Evolutionary conservation across 2,797 vertebrate species (phyloP).

Genomic region (Peromyscus attwateri): DNA sequence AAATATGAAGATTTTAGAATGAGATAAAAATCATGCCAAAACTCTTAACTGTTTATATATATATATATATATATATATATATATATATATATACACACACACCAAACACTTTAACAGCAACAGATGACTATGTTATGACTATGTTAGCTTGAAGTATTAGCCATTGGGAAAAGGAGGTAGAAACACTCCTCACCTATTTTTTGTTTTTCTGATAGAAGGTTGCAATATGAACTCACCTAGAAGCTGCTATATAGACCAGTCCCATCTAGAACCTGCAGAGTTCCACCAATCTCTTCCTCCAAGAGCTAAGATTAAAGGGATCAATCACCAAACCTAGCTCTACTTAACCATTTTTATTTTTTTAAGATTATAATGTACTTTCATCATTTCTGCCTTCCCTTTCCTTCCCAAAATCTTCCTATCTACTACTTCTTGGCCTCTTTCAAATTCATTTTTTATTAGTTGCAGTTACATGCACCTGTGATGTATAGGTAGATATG

Average conservation of each 20-base stretch:
- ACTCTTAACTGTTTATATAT: slow-evolving; percentile 1
- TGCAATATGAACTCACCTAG: neutral
- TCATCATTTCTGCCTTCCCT: neutral
- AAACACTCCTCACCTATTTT: neutral
- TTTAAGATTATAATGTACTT: neutral
- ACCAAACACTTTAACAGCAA: neutral
- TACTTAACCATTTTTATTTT: neutral
- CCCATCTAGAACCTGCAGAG: neutral
- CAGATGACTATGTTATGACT: neutral
- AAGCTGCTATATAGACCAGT: neutral
- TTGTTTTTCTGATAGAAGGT: neutral
- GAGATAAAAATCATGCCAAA: neutral
- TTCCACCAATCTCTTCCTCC: neutral
- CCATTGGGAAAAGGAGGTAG: neutral
- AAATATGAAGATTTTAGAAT: neutral
- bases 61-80: slow-evolving; percentile 12
- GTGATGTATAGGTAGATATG: neutral
- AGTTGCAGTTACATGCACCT: neutral
- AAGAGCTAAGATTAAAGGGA: neutral
- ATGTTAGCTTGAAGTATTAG: neutral
- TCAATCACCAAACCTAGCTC: neutral
- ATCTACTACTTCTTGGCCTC: neutral
- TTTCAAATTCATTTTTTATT: neutral
- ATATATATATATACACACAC: neutral
- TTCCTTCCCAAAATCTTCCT: neutral